Evolutionary conservation across 2,797 vertebrate species (phyloP).

Genomic region (Chanos chanos): DNA sequence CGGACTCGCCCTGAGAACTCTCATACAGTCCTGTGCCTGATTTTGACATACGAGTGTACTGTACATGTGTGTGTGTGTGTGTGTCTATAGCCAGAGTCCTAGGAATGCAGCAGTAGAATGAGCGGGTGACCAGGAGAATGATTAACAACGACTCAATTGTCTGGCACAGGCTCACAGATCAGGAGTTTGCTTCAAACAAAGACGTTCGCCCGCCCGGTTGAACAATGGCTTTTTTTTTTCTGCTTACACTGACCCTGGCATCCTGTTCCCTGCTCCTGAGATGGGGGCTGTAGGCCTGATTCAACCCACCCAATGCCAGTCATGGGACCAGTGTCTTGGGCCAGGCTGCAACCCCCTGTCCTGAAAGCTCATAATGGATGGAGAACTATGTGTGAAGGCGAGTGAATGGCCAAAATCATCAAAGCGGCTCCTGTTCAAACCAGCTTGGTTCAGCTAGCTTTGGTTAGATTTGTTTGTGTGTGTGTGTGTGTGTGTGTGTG

Average conservation of each 20-base stretch:
- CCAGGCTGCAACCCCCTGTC: constrained; percentile 28
- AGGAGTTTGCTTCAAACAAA: constrained; percentile 69
- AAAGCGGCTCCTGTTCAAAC: constrained; percentile 20
- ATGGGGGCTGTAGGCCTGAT: constrained; percentile 57
- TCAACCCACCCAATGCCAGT: constrained; percentile 61
- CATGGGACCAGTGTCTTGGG: constrained; percentile 59
- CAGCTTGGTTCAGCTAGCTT: constrained; percentile 29
- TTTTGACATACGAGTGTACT: too few relatives aligned
- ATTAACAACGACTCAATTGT: constrained; percentile 76
- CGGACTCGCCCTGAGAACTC: constrained; percentile 26
- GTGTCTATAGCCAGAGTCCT: constrained; percentile 46
- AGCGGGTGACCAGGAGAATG: constrained; percentile 63
- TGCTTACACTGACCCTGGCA: constrained; percentile 48
- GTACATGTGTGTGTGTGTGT: constrained; percentile 20
- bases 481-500: not conserved
- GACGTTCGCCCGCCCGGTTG: constrained; percentile 55
- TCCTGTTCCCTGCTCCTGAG: constrained; percentile 54
- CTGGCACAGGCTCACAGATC: constrained; percentile 59
- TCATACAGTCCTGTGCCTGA: constrained; percentile 8
- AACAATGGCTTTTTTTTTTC: constrained; percentile 70
- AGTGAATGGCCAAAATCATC: constrained; percentile 17
- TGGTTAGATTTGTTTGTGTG: constrained; percentile 22
- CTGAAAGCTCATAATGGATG: constrained; percentile 39
- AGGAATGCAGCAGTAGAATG: constrained; percentile 63
- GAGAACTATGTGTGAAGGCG: constrained; percentile 43